Base-by-base conservation (phyloP, 2,113 vertebrate genomes). In the Otolemur garnettii region DNA sequence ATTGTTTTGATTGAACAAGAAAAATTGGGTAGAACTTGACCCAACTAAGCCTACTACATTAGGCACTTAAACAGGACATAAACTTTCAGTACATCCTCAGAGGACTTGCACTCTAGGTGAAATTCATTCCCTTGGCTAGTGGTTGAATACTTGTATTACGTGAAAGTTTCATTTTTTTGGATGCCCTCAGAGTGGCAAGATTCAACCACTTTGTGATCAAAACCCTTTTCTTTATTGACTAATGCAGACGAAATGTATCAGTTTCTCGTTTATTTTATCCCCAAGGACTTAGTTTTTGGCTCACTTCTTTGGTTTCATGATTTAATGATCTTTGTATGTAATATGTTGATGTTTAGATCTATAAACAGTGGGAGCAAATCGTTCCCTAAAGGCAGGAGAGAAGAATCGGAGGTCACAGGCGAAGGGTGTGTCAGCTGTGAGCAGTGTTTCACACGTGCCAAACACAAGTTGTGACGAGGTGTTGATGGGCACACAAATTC, bases 301-400 rank as follows among this genome's bases (percentile, higher is more conserved):
- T 62, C 64, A 74, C 42, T 88, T n/a, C 10, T 88, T 92, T 79
- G 26, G 75, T 33, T 87, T 83, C 26, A 66, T 45, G 55, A 24
- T 69, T 93, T 22, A n/a, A 17, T 91, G n/a, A 72, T 42, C 71
- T 77, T 87, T 91, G 19, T 78, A 14, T 80, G 78, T 88, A 74
- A 50, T 90, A 42, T 83, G 77, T 59, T 83, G 55, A 72, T 22
- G 42, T 53, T 93, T 93, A 74, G 50, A 18, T 45, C 28, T 93
- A 33, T 30, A 75, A 5, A n/a, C 26, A 28, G 3, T 90, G 60
- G 45, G 42, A 91, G 55, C 22, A 64, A 93, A 24, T 62, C 75
- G 30, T 38, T 93, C 13, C 17, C 4, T 42, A 28, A 72, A 4
- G 42, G 8, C 5, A n/a, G 68, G 30, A 59, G 42, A 45, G 45